These are phyloP conservation scores for Osmoderma eremita DNA, from an alignment of 2,888 invertebrate species.

Conservation along the genomic window DNA sequence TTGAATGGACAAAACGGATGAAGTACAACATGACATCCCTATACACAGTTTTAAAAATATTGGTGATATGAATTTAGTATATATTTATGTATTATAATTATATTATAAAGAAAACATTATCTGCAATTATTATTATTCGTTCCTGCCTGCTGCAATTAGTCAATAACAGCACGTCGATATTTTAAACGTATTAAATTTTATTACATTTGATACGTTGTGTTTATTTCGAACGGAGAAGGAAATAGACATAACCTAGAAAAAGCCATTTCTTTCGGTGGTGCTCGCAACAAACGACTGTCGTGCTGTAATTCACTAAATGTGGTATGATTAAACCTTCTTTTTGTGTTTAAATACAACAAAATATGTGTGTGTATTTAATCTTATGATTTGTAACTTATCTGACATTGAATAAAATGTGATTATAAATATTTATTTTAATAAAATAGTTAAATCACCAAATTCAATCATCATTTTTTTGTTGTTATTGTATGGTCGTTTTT, in stretches of 20 bases:
- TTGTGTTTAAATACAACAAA: background rate
- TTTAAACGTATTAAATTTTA: no score
- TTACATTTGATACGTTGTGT: no score
- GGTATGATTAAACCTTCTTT: background rate
- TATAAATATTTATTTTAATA: conserved; percentile 37
- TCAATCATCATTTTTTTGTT: background rate
- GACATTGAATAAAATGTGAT: conserved; percentile 37
- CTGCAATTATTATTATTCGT: background rate
- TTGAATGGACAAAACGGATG: no score
- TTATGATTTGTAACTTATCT: conserved; percentile 31
- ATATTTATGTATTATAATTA: conserved; percentile 3
- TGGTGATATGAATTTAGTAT: conserved; percentile 17
- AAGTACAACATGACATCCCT: conserved; percentile 14
- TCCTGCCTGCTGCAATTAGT: conserved; percentile 10
- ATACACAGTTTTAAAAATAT: conserved; percentile 11
- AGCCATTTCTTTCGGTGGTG: no score
- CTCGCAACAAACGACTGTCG: no score
- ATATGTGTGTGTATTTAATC: conserved; percentile 13
- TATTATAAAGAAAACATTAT: background rate
- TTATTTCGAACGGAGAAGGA: no score
- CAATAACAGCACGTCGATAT: conserved; percentile 2
- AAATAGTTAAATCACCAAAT: conserved; percentile 35
- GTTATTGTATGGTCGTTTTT: background rate
- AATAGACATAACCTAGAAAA: no score
- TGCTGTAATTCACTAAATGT: no score